Base-by-base conservation (phyloP, 2,888 invertebrate species). In the Phytoseiulus persimilis region DNA sequence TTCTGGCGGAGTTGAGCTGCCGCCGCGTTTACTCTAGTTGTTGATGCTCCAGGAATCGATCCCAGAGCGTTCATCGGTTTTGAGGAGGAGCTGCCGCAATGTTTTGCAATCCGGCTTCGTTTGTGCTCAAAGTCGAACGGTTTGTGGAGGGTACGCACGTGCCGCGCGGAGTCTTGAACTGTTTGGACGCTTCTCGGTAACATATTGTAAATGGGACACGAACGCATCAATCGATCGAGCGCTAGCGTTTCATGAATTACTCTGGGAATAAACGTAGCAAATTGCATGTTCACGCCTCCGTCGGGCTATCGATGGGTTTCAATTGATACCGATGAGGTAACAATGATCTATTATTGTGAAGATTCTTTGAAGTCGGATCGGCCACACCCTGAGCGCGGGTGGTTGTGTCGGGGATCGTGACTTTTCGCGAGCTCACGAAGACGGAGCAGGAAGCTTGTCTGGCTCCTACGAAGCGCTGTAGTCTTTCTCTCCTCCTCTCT, bases 271-370 rank as follows among this genome's bases (percentile, higher is more conserved):
- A 14, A 46, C 46, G 65, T 23, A 65, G 23, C 14, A 65, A 65
- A 65, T 65, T 65, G 65, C 65, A 65, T 65, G 11, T 65, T 65
- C 65, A 65, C 65, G 65, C 65, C 65, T 65, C 18, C 65, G 65
- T 39, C 39, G 39, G 9, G 9, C 9, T 3, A 65, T 65, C 23
- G 65, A 65, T 65, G 11, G 65, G 9, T 65, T 65, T 65, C 65
- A 65, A 65, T 65, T 65, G 65, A 65, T 65, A 65, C 65, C 65
- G 65, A 65, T 65, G 65, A 65, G 65, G 65, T 65, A 65, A 65
- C 65, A 65, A 65, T 65, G 65, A 65, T 65, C 65, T 65, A 65
- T 65, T 65, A 65, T 65, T 65, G 23, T 14, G 18, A 18, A 65
- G 28, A 65, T 65, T 65, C 65, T 23, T 28, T 28, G 65, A 65